Conservation (phyloP, 2,113 vertebrate species). For the Plecotus auritus region DNA sequence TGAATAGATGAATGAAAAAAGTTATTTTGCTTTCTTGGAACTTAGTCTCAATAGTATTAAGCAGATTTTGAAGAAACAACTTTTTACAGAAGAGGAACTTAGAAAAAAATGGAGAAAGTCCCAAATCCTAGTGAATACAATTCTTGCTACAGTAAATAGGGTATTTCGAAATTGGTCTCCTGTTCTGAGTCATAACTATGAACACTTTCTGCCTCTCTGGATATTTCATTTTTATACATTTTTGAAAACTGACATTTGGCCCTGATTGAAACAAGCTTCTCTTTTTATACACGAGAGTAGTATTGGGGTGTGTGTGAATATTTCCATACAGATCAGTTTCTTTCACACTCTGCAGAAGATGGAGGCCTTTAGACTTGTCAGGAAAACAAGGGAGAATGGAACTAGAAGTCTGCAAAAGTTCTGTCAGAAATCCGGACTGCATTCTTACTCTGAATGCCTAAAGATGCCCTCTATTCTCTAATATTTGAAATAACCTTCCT, state of each 20-base stretch:
- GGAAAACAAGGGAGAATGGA: not conserved
- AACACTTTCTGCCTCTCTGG: slow-evolving; percentile 14
- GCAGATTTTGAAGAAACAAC: slow-evolving; percentile 23
- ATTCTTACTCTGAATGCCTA: not conserved
- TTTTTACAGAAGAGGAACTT: slow-evolving; percentile 43
- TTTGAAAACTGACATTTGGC: slow-evolving; percentile 41
- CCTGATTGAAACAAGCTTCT: slow-evolving; percentile 8
- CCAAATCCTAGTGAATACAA: not conserved
- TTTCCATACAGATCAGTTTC: slow-evolving; percentile 27
- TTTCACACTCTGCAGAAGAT: not conserved
- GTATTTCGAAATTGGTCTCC: slow-evolving; percentile 45
- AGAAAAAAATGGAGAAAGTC: not conserved
- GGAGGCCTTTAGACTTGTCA: not conserved
- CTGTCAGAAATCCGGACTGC: not conserved
- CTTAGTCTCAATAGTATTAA: not conserved
- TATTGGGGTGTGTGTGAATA: not conserved
- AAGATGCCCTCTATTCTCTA: not conserved
- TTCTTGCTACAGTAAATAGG: slow-evolving; percentile 44
- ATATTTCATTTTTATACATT: slow-evolving; percentile 42
- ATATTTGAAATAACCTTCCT: not conserved
- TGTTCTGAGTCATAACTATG: slow-evolving; percentile 46
- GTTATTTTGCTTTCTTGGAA: slow-evolving; percentile 14
- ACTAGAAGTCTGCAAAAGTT: not conserved
- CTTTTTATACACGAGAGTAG: not conserved
- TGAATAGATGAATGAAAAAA: not conserved